Evolutionary conservation across 2,113 vertebrate species (phyloP).

Genomic region (Mus spicilegus): DNA sequence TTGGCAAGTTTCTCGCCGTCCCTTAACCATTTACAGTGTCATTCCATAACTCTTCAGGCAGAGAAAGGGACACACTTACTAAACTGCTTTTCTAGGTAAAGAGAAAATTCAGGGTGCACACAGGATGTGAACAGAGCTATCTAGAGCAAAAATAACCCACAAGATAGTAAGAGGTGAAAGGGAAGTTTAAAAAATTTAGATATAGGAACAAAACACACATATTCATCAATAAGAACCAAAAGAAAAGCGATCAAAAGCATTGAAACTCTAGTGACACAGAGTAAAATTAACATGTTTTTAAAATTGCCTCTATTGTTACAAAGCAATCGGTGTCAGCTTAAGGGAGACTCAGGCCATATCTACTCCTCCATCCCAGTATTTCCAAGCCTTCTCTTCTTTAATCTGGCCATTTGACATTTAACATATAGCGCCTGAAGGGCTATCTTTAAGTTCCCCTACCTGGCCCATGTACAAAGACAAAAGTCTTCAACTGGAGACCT

Average conservation of each 20-base stretch:
- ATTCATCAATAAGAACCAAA: constrained; percentile 26
- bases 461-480: background rate
- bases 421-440: background rate
- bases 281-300: constrained; percentile 5
- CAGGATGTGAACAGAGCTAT: background rate
- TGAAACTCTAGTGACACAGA: background rate
- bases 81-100: background rate
- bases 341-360: background rate
- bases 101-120: background rate
- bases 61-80: background rate
- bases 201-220: background rate
- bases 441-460: background rate
- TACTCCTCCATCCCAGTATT: background rate
- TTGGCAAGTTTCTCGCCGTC: background rate
- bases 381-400: background rate
- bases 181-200: background rate
- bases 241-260: background rate
- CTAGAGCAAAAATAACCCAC: background rate
- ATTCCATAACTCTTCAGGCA: background rate
- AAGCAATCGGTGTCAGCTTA: background rate
- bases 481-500: background rate
- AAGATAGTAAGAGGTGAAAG: background rate
- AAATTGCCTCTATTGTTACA: background rate
- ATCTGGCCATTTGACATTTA: constrained; percentile 8
- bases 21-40: background rate